Evolutionary conservation across 2,888 invertebrate genomes (phyloP), one percentile per base, ranked within the genome.

Genomic region (Trachelus tabidus): DNA sequence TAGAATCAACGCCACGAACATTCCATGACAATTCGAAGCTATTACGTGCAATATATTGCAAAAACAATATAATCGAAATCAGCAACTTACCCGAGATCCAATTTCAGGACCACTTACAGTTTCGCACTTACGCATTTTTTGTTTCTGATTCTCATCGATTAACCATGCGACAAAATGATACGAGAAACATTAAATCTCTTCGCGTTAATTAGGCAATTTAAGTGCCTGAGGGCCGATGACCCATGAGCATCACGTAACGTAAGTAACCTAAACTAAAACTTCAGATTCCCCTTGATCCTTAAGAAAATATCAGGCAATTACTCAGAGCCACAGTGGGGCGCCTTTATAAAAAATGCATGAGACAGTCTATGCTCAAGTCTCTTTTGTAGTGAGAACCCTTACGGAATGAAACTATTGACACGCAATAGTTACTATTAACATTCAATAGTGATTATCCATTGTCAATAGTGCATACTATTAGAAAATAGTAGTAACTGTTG

Each of bases 321-420:
- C 81, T 80, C 79, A 71, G 73, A 68, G 77, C 76, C 75, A 73
- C 77, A 73, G 76, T 68, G 68, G 77, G 78, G 77, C 78, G 74
- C 77, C 77, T 84, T 84, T 80, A 86, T 86, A 85, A 86, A 86
- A 84, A 80, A 86, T 86, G 81, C 83, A 86, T 81, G 84, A 86
- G 82, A 76, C 73, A 9, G 23, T 23, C 56, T 56, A 56, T 56
- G 6, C 56, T 56, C 23, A 9, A 9, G 56, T 23, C 56, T 56
- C 15, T 40, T 40, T 23, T 23, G 23, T 23, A 56, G 56, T 56
- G 9, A 23, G 56, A 56, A 56, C 35, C 35, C 35, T 35, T 35
- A 12, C 12, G 35, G 3, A 35, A 35, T 3, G 12, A 35, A 35
- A 35, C 35, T 11, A 35, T 35, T 12, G 35, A 35, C 35, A 12